Base-by-base conservation (phyloP, 2,888 invertebrate species). In the Proisotoma minuta region DNA sequence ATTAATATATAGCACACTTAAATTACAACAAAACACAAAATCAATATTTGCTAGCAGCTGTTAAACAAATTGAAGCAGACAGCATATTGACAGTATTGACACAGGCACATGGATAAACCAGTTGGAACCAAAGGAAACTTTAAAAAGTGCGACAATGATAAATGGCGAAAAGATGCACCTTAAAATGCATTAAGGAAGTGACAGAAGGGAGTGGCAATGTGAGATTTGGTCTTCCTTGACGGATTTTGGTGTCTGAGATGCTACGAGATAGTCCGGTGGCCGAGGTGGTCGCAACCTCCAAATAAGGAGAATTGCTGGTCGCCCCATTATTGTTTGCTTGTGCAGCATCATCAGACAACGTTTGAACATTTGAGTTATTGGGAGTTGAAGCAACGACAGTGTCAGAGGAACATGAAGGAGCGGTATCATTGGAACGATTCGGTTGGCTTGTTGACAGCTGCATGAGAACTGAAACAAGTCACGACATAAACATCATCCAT, bases 171-270 rank as follows among this genome's bases (percentile, higher is more conserved):
- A 24, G 68, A 70, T 76, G 8, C 15, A 77, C 77, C 77, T 77
- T 77, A 65, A 77, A 77, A 61, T 77, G 77, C 76, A 77, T 77
- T 57, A 77, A 73, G 58, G 77, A 76, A 20, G 77, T 76, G 63
- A 77, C 76, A 57, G 77, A 77, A 59, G 77, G 76, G 53, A 77
- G 75, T 62, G 77, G 76, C 59, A 77, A 73, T 23, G 77, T 76
- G 63, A 77, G 75, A 70, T 76, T 76, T n/a, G 76, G 75, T 54
- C 75, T 75, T 58, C 75, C 75, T 66, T 76, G 76, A 29, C 77
- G 73, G 40, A 77, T 72, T 50, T 77, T 77, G 39, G 76, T 75
- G 70, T 77, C 77, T 29, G 76, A 77, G 62, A 77, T 75, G 60
- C 77, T 77, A 57, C 77, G 75, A 29, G 77, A 76, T 73, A 77